Base-by-base conservation (phyloP, 2,888 invertebrate genomes). In the Noctua janthina region DNA sequence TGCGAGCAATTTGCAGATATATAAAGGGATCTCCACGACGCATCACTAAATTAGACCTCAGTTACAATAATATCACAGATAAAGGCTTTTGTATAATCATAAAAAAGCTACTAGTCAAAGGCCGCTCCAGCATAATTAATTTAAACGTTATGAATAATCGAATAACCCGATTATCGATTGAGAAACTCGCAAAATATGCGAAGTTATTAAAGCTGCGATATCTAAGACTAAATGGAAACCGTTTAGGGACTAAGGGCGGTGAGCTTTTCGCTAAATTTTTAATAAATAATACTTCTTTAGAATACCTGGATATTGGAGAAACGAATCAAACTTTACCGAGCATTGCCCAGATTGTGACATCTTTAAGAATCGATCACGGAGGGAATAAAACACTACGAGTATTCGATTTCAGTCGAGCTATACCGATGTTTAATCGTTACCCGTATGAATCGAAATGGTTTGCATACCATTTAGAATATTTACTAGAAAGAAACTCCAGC, bases 121-220 rank as follows among this genome's bases (percentile, higher is more conserved):
- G 94, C 0, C 90, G 96, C 74, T 97, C 97, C 0, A 95, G 97
- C 78, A 82, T 98, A 0, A 89, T 93, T 1, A 96, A 97, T 86
- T 88, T 98, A 39, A 97, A 97, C 90, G 89, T 98, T 1, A 97
- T 97, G 95, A 97, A 97, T 77, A 98, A 98, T 85, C 92, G 97
- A 71, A 91, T 98, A 64, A 94, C 95, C 0, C 94, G 94, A 5
- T 83, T 89, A 54, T 97, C 97, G 0, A 93, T 97, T 23, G 78
- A 89, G 0, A 86, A 93, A 82, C 86, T 97, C 49, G 92, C 95
- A 0, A 94, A 93, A 82, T 96, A 96, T 83, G 94, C 96, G 0
- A 91, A 91, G 15, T 86, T 92, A 67, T 82, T 98, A 0, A 95
- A 94, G 43, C 88, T 98, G 1, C 95, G 95, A 88, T 96, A 96